Evolutionary conservation across 1,140 invertebrate species (phyloP).

Genomic region (Oncopodura yosiiana): DNA sequence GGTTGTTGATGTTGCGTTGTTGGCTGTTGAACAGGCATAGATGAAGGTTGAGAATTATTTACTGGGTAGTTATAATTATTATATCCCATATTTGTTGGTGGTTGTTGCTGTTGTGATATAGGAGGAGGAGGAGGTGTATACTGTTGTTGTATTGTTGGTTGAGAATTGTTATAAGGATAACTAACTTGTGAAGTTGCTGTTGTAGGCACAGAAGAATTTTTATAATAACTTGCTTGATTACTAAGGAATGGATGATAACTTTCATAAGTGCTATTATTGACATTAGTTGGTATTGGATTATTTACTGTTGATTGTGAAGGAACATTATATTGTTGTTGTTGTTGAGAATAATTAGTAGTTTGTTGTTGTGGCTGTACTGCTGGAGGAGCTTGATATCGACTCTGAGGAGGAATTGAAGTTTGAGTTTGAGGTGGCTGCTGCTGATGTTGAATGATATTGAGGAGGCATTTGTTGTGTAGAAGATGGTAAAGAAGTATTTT

Average conservation of each 20-base stretch:
- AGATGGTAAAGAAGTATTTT: too few relatives aligned
- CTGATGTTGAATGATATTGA: conserved; percentile 22
- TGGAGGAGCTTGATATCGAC: not conserved
- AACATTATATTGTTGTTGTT: too few relatives aligned
- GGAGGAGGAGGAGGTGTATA: conserved; percentile 17
- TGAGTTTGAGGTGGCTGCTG: conserved; percentile 33
- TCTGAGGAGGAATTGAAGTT: conserved; percentile 2
- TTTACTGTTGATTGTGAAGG: too few relatives aligned
- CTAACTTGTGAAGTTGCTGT: conserved; percentile 7
- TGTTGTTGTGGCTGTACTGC: conserved; percentile 10
- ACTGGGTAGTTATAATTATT: not conserved
- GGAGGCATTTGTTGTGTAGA: not conserved
- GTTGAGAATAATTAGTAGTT: conserved; percentile 8
- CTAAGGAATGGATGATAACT: too few relatives aligned
- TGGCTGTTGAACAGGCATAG: not conserved
- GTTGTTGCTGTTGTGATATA: conserved; percentile 8
- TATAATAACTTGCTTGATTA: too few relatives aligned
- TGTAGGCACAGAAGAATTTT: conserved; percentile 16
- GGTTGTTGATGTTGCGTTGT: too few relatives aligned
- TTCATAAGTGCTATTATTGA: too few relatives aligned
- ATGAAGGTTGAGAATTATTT: not conserved
- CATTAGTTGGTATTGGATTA: too few relatives aligned
- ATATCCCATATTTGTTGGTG: not conserved
- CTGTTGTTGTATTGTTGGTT: conserved; percentile 15
- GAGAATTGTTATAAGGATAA: conserved; percentile 24